Evolutionary conservation across 2,113 vertebrate genomes (phyloP).

Genomic region (Notiomystis cincta): DNA sequence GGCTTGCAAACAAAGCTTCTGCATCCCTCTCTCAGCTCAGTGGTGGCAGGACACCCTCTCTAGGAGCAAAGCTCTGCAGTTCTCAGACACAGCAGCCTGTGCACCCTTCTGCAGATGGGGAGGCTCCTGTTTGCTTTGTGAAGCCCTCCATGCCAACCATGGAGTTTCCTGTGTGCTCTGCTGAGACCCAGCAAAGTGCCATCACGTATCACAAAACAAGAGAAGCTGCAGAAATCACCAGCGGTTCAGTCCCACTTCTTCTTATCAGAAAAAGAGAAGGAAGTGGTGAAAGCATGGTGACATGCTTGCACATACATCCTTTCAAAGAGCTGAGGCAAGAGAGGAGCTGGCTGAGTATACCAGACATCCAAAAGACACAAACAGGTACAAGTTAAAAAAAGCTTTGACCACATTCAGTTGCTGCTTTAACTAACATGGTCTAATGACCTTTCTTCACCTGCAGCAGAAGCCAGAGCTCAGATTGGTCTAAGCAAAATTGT

Average conservation of each 20-base stretch:
- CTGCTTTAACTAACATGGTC: neutral
- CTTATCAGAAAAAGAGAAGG: constrained; percentile 31
- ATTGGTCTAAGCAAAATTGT: neutral
- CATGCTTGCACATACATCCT: neutral
- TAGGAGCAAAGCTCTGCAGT: neutral
- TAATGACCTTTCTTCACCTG: neutral
- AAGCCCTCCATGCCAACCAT: fast-evolving
- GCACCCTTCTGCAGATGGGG: neutral
- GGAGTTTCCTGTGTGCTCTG: fast-evolving
- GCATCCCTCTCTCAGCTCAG: neutral
- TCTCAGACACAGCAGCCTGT: neutral
- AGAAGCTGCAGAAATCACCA: neutral
- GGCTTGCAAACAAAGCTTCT: neutral
- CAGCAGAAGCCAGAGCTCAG: neutral
- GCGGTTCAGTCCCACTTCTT: neutral
- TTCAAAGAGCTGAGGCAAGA: neutral
- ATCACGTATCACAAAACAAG: fast-evolving
- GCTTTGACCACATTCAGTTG: neutral
- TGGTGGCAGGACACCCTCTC: neutral
- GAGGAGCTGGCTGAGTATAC: neutral
- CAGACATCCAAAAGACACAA: neutral
- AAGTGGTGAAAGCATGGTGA: constrained; percentile 2
- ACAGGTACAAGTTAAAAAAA: neutral
- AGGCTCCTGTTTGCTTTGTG: neutral
- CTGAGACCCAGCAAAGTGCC: fast-evolving